A percentile compares a stretch with the other conserved stretches of the same genome.
phyloP scores from a whole-genome alignment of 30 jellyfish, hydroid and myxozoan genomes.

The Nemopilema nomurai region DNA sequence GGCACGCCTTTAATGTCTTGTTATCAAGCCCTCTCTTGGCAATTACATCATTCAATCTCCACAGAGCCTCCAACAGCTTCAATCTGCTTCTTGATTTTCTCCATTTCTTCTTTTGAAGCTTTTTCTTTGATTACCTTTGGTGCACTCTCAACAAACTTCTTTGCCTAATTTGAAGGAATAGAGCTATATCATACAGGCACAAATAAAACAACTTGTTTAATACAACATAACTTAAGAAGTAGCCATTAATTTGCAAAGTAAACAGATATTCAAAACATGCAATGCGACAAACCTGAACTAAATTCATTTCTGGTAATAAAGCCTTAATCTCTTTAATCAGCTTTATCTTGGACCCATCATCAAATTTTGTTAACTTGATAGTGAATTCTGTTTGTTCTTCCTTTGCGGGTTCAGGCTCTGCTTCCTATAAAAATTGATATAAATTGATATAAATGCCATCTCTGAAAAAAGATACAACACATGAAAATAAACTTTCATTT shows the following conservation, averaged over 20 bases:
- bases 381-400: conserved; percentile 94
- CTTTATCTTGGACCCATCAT: conserved; percentile 83
- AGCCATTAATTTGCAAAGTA: neutral
- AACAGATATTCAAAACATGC: neutral
- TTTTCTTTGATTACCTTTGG: conserved; percentile 93
- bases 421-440: conserved; percentile 41
- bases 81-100: conserved; percentile 78
- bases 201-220: too few species aligned
- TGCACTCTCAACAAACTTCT: conserved; percentile 95
- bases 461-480: neutral
- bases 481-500: neutral
- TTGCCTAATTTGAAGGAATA: conserved; percentile 65
- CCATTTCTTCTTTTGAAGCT: conserved; percentile 90
- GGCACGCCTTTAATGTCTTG: too few species aligned
- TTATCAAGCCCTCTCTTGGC: neutral
- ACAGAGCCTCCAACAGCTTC: conserved; percentile 95
- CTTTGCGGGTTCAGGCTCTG: conserved; percentile 80
- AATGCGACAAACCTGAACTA: conserved; percentile 78
- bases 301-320: conserved; percentile 84
- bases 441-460: neutral
- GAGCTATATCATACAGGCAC: too few species aligned
- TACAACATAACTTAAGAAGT: too few species aligned
- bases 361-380: conserved; percentile 81
- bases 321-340: conserved; percentile 88
- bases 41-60: conserved; percentile 75